Evolutionary conservation across 2,888 invertebrate genomes (phyloP).

Genomic region (Biston stratarius): DNA sequence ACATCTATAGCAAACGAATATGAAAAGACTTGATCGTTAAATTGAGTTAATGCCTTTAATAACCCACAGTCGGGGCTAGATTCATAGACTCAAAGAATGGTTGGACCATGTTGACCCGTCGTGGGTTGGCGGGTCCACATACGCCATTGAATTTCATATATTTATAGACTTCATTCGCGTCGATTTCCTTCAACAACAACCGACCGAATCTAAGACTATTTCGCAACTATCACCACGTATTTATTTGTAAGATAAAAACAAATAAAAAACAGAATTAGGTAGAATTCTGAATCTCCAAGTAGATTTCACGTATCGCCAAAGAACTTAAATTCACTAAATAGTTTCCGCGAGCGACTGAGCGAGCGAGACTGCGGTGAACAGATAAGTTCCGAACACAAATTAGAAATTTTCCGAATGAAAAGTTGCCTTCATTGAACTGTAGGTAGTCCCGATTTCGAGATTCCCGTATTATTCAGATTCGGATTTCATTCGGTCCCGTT

Average conservation of each 20-base stretch:
- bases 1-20: too few relatives aligned
- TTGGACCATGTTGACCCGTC: too few relatives aligned
- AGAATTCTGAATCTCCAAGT: neutral
- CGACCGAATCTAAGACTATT: too few relatives aligned
- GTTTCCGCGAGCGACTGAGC: slow-evolving; percentile 41
- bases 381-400: slow-evolving; percentile 56
- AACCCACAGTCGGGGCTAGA: too few relatives aligned
- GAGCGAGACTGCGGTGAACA: slow-evolving; percentile 15
- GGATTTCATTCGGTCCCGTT: slow-evolving; percentile 42
- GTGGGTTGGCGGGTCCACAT: too few relatives aligned
- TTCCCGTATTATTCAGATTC: slow-evolving; percentile 52
- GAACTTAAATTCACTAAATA: slow-evolving; percentile 42
- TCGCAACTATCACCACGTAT: too few relatives aligned
- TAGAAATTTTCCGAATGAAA: slow-evolving; percentile 65
- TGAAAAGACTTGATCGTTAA: too few relatives aligned
- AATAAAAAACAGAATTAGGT: neutral
- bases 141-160: too few relatives aligned
- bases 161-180: too few relatives aligned
- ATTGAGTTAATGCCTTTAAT: too few relatives aligned
- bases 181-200: too few relatives aligned
- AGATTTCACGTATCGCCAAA: neutral
- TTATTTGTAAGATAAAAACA: neutral
- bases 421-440: slow-evolving; percentile 54
- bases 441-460: slow-evolving; percentile 45
- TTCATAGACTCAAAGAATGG: too few relatives aligned